Evolutionary conservation across 2,888 invertebrate genomes (phyloP), one percentile per base, ranked within the genome.

Genomic region (Listrodromus nycthemerus): DNA sequence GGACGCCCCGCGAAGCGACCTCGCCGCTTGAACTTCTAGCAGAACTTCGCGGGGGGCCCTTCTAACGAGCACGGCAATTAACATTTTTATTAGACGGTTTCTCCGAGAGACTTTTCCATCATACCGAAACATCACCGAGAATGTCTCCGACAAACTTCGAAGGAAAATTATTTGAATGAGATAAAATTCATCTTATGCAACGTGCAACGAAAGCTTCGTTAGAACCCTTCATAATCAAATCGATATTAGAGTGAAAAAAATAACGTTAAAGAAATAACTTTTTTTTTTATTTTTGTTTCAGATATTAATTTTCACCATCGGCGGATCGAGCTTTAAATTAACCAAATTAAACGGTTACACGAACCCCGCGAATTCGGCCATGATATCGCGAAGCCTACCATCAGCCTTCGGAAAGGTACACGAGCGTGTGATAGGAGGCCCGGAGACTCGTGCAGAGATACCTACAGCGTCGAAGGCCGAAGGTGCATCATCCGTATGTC

Each of bases 1-100:
- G 86, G 93, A 91, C 93, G 91, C 92, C 93, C 93, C 90, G 92
- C 91, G 86, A 91, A 78, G 93, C 90, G 91, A 92, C 92, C 93
- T 87, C 89, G 87, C 86, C 89, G 82, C 81, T 81, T 92, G 92
- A 93, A 92, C 93, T 91, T 89, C 91, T 90, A 89, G 91, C 88
- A 86, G 89, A 84, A 87, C 90, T 84, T 91, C 88, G 89, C 92
- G 90, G 93, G 93, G 92, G 93, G 80, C 83, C 89, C 89, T 88
- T 91, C 91, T 93, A 93, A 93, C 93, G 93, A 93, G 92, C 91
- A 87, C 88, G 84, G 91, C 92, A 91, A 93, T 93, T 92, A 93
- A 93, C 92, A 93, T 93, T 93, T 93, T 93, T 93, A 92, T 92
- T 91, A 92, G 91, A 90, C 88, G 87, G 87, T 89, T 88, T 89